Evolutionary conservation across 1,140 invertebrate genomes (phyloP).

Genomic region (Coenobita brevimanus): DNA sequence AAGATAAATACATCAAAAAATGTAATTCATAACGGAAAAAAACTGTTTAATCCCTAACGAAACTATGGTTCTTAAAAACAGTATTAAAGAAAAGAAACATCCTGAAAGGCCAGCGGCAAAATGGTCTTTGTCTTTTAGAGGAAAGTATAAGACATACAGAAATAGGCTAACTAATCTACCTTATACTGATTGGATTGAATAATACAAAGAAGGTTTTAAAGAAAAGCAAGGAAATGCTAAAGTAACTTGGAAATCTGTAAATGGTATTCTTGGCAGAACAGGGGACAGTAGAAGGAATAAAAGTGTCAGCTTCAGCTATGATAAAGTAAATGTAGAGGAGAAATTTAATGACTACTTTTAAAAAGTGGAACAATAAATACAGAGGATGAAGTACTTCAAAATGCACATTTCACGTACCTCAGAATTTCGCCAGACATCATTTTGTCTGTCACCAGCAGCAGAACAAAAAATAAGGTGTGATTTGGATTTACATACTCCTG

Average conservation of each 20-base stretch:
- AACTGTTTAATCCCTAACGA: too few species aligned
- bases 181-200: background rate
- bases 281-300: background rate
- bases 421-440: background rate
- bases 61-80: too few species aligned
- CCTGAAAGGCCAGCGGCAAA: too few species aligned
- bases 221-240: conserved; percentile 6
- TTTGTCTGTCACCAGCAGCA: background rate
- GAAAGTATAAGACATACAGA: background rate
- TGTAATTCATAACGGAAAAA: too few species aligned
- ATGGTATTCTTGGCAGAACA: background rate
- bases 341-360: background rate
- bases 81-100: too few species aligned
- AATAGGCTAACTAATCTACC: background rate
- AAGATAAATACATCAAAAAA: too few species aligned
- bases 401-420: background rate
- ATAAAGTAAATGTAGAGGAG: background rate
- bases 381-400: background rate
- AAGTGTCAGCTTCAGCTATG: background rate
- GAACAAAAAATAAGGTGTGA: background rate
- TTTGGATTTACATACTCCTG: background rate
- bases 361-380: background rate
- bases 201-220: background rate
- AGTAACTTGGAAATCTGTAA: background rate
- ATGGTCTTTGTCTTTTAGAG: background rate